Conservation (phyloP, 2,888 invertebrate genomes). For the Folsomia candida region DNA sequence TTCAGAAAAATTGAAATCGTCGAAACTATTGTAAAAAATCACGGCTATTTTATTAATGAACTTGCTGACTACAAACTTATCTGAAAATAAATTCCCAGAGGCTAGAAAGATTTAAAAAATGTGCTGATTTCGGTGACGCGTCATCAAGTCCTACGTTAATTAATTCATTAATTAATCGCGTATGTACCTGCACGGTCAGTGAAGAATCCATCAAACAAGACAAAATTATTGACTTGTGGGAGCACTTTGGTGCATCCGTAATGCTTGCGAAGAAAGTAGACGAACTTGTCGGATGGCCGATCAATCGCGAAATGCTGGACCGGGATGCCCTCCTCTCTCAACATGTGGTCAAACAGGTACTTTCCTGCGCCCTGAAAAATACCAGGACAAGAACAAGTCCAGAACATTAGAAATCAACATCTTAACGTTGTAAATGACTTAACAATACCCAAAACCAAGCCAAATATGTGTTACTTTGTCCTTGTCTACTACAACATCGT, state of each 20-base stretch:
- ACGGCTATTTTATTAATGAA: too few relatives aligned
- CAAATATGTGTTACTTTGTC: neutral
- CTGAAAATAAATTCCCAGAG: too few relatives aligned
- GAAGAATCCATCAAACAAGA: slow-evolving; percentile 80
- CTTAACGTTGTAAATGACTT: neutral
- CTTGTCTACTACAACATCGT: neutral
- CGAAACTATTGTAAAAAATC: too few relatives aligned
- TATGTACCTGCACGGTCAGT: slow-evolving; percentile 50
- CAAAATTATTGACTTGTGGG: slow-evolving; percentile 84
- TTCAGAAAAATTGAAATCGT: neutral
- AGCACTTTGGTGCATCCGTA: slow-evolving; percentile 68
- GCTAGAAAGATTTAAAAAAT: too few relatives aligned
- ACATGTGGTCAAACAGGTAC: slow-evolving; percentile 70
- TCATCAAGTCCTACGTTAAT: too few relatives aligned
- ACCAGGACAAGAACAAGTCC: neutral
- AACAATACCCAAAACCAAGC: neutral
- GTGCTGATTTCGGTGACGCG: too few relatives aligned
- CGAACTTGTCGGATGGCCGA: slow-evolving; percentile 84
- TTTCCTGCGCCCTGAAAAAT: slow-evolving; percentile 70
- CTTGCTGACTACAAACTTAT: too few relatives aligned
- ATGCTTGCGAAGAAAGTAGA: slow-evolving; percentile 79
- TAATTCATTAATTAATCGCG: neutral
- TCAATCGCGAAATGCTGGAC: slow-evolving; percentile 83
- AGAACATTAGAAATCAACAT: neutral
- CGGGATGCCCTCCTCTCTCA: slow-evolving; percentile 66